phyloP scores from a whole-genome alignment of 2,888 invertebrate genomes.

The Hedya salicella region DNA sequence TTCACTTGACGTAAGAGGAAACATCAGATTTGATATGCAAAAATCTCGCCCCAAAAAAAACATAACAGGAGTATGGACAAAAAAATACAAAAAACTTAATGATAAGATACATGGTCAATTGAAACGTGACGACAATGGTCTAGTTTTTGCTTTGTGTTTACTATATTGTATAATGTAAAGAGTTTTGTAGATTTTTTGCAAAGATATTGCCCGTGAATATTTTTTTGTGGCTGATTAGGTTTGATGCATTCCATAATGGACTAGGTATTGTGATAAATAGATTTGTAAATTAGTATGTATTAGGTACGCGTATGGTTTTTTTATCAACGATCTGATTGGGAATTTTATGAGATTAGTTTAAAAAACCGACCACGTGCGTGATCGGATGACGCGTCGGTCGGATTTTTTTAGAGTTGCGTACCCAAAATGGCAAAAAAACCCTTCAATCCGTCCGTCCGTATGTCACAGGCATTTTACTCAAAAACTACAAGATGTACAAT shows the following conservation, averaged over 20 bases:
- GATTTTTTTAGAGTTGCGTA: no score
- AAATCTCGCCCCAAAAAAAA: not conserved
- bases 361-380: no score
- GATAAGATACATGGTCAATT: constrained; percentile 7
- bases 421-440: no score
- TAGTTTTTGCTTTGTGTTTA: constrained; percentile 50
- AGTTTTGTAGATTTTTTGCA: constrained; percentile 1
- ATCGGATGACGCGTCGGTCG: no score
- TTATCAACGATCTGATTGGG: no score
- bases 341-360: no score
- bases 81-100: constrained; percentile 8
- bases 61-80: constrained; percentile 17
- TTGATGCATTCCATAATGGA: not conserved
- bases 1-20: constrained; percentile 17
- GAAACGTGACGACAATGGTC: constrained; percentile 44
- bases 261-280: not conserved
- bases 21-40: not conserved
- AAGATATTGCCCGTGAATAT: not conserved
- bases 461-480: no score
- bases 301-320: no score
- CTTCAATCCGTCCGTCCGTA: no score
- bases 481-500: no score
- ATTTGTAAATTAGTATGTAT: not conserved
- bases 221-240: not conserved
- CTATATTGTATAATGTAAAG: constrained; percentile 5